These are phyloP conservation scores for Sylvilagus floridanus DNA, from an alignment of 2,797 vertebrate genomes.

Conservation along the genomic window DNA sequence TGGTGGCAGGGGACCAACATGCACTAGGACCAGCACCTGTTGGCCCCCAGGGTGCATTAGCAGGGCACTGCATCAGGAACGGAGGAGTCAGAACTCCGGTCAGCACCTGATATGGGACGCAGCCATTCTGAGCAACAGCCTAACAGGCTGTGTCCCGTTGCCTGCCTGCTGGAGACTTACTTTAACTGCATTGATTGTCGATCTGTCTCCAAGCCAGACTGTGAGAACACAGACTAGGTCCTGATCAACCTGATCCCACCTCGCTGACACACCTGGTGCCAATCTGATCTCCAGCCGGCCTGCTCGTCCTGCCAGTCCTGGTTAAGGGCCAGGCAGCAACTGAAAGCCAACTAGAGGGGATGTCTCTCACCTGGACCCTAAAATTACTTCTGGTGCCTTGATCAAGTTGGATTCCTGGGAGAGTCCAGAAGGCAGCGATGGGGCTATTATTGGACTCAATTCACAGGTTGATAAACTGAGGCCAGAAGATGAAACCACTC, in stretches of 20 bases:
- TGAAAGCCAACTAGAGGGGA: background rate
- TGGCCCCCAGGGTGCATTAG: no score
- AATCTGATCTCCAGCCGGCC: no score
- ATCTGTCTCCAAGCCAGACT: background rate
- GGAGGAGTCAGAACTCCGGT: no score
- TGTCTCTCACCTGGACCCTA: background rate
- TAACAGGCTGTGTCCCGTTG: no score
- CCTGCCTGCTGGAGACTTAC: no score
- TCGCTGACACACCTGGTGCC: accelerated
- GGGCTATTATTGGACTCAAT: background rate
- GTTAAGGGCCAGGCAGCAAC: background rate
- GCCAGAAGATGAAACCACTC: background rate
- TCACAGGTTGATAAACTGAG: background rate
- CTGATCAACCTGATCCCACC: no score
- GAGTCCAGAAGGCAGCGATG: background rate
- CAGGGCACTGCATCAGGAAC: no score
- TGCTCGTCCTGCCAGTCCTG: background rate
- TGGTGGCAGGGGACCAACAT: no score
- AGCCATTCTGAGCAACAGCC: no score
- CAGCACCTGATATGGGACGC: no score
- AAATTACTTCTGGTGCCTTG: background rate
- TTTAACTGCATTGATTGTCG: no score
- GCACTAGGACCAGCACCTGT: no score
- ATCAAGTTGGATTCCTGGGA: background rate
- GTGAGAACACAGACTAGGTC: background rate